Base-by-base conservation (phyloP, 64 coral and sea anemone genomes). In the Actinia tenebrosa region DNA sequence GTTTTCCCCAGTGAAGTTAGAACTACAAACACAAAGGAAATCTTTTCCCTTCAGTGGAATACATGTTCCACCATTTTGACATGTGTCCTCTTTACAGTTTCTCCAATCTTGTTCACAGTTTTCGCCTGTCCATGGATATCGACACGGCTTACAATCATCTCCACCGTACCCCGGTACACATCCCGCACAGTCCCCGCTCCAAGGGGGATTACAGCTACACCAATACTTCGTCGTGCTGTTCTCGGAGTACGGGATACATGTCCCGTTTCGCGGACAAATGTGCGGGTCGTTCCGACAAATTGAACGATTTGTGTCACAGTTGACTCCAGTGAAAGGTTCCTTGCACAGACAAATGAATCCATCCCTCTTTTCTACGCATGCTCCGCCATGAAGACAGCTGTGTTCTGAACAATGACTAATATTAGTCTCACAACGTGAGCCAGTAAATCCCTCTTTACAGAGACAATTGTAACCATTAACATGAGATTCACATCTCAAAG, bases 61-160 rank as follows among this genome's bases (percentile, higher is more conserved):
- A 44, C 93, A 95, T 0, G 89, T 91, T 5, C 93, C 93, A 20
- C 89, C 93, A 13, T 89, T n/a, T 27, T 85, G 60, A 88, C 93
- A 95, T 0, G 93, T 86, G 42, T 95, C 84, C 0, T 89, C 86
- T 60, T 91, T 42, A 83, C 93, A 95, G 58, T 95, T 95, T 61
- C 86, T 75, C 93, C 93, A 95, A 47, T 95, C 83, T 7, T 80
- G 83, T 25, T 91, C 72, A 85, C 93, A 95, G 55, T 95, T 95
- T 87, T 91, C 93, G 42, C 93, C 93, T 46, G 93, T 91, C 93
- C 81, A 84, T n/a, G 89, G 93, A 80, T 95, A 95, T 62, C 58
- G 66, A 89, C 93, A 95, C 19, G 93, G 86, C n/a, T 64, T 58
- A 25, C 93, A 95, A 13, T 89, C 78, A 53, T n/a, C 79, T 16